Percentiles rank a stretch among this genome's conserved stretches.
Conservation (phyloP, 2,888 invertebrate species). For the Chaitophorus viminalis region DNA sequence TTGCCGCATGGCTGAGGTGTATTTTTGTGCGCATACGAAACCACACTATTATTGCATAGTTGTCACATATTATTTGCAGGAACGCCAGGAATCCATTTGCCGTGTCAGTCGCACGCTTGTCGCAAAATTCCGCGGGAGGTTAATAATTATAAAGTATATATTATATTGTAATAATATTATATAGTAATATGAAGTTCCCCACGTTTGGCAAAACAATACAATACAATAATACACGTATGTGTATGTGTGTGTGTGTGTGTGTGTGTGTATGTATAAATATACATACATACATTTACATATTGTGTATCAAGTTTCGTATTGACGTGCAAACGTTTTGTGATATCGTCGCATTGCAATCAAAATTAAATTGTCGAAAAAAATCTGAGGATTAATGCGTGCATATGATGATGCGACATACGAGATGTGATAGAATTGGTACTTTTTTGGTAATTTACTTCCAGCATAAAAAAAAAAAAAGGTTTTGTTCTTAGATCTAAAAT, state of each 20-base stretch:
- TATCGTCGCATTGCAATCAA: not conserved
- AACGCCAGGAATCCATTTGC: not conserved
- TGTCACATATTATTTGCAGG: constrained; percentile 9
- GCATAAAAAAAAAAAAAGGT: not conserved
- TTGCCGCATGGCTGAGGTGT: not conserved
- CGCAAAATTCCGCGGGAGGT: not conserved
- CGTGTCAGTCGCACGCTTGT: not conserved
- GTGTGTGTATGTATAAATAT: too few relatives aligned
- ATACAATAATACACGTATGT: not conserved
- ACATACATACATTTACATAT: not conserved
- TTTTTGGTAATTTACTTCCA: too few relatives aligned
- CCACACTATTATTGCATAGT: not conserved
- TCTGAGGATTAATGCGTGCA: not conserved
- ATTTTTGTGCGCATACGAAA: not conserved
- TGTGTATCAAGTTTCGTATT: not conserved
- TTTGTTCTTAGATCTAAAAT: not conserved
- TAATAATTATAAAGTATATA: constrained; percentile 4
- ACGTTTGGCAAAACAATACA: not conserved
- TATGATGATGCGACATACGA: not conserved
- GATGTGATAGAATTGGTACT: not conserved
- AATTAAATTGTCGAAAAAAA: not conserved
- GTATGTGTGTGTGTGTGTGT: not conserved
- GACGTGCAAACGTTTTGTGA: not conserved
- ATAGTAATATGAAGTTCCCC: not conserved
- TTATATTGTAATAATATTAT: not conserved